Evolutionary conservation across 2,888 invertebrate genomes (phyloP).

Genomic region (Electrophaes corylata): DNA sequence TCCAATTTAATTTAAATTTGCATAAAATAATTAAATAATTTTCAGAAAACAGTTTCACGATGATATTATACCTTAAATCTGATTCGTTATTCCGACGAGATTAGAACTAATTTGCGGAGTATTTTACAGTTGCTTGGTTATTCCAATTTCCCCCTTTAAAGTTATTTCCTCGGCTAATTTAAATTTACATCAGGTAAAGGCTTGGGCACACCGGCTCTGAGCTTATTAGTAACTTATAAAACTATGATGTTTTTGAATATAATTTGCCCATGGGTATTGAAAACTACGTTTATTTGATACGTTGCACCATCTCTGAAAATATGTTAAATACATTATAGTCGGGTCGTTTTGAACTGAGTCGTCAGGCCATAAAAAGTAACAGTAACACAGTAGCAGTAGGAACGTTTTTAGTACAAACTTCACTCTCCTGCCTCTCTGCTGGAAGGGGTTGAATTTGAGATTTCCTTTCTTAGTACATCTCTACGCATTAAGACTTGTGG

Average conservation of each 20-base stretch:
- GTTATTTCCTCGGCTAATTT: conserved; percentile 24
- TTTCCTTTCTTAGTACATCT: too few relatives aligned
- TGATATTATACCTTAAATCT: conserved; percentile 12
- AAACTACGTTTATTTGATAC: too few relatives aligned
- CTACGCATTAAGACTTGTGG: too few relatives aligned
- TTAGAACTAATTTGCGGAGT: conserved; percentile 22
- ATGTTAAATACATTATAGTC: too few relatives aligned
- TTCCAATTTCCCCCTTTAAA: conserved; percentile 18
- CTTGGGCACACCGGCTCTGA: neutral
- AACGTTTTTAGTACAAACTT: too few relatives aligned
- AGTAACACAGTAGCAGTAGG: too few relatives aligned
- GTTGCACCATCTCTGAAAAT: too few relatives aligned
- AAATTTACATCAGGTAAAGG: conserved; percentile 13
- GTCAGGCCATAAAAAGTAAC: too few relatives aligned
- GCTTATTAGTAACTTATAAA: neutral
- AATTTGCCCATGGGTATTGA: neutral
- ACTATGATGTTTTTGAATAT: neutral
- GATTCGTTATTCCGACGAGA: conserved; percentile 19
- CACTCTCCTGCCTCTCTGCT: too few relatives aligned
- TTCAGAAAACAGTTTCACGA: conserved; percentile 2
- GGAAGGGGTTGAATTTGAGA: too few relatives aligned
- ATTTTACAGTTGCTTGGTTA: conserved; percentile 16
- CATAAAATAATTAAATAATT: conserved; percentile 31
- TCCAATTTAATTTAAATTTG: conserved; percentile 35
- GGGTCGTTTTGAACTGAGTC: too few relatives aligned